phyloP scores from a whole-genome alignment of 2,888 invertebrate genomes.

The Phalera bucephala region DNA sequence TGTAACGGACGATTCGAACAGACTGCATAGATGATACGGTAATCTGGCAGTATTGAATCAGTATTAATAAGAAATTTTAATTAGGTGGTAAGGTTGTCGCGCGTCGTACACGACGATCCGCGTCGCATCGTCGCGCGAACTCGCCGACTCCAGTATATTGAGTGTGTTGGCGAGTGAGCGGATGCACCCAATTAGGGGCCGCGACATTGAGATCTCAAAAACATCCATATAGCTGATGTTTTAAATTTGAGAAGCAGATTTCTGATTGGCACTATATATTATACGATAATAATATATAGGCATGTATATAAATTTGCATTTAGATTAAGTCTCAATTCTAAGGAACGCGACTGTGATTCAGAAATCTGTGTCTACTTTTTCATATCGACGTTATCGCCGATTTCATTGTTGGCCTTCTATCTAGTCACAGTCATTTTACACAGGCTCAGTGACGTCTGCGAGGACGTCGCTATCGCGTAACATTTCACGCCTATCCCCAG shows the following conservation, averaged over 20 bases:
- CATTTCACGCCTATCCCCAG: slow-evolving; percentile 53
- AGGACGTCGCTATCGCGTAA: slow-evolving; percentile 33
- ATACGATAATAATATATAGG: slow-evolving; percentile 15
- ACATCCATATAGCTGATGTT: slow-evolving; percentile 36
- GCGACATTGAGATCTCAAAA: slow-evolving; percentile 32
- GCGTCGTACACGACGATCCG: slow-evolving; percentile 45
- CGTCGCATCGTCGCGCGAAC: slow-evolving; percentile 46
- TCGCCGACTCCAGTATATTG: slow-evolving; percentile 12
- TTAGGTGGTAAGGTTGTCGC: slow-evolving; percentile 38
- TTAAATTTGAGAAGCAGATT: slow-evolving; percentile 37
- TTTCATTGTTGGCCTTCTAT: slow-evolving; percentile 22
- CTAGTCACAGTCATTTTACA: slow-evolving; percentile 23
- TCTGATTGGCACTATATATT: slow-evolving; percentile 38
- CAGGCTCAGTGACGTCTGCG: slow-evolving; percentile 26
- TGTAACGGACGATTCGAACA: slow-evolving; percentile 24
- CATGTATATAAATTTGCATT: slow-evolving; percentile 31
- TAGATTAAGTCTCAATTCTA: slow-evolving; percentile 24
- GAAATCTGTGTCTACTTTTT: slow-evolving; percentile 42
- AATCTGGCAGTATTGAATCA: slow-evolving; percentile 55
- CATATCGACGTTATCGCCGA: slow-evolving; percentile 38
- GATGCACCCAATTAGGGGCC: slow-evolving; percentile 12
- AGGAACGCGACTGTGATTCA: slow-evolving; percentile 37
- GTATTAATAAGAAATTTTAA: slow-evolving; percentile 50
- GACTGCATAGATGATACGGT: slow-evolving; percentile 38
- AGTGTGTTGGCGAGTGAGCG: slow-evolving; percentile 6